Evolutionary conservation across 2,113 vertebrate species (phyloP).

Genomic region (Corydoras sp.): DNA sequence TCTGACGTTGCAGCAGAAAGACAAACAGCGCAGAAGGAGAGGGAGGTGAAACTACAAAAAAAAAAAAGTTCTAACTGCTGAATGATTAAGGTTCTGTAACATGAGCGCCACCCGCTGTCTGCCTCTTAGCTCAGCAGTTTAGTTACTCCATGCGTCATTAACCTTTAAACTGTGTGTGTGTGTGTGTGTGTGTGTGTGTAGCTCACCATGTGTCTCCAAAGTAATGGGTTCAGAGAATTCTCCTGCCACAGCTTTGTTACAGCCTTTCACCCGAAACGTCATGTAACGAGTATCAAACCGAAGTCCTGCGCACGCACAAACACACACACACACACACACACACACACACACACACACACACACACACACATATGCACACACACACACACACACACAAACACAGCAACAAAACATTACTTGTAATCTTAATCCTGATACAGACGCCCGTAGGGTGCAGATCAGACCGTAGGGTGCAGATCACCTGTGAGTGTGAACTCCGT

Average conservation of each 20-base stretch:
- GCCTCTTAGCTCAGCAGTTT: background rate
- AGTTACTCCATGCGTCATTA: conserved; percentile 22
- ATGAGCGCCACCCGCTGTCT: no score
- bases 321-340: background rate
- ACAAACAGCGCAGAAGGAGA: no score
- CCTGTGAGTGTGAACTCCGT: conserved; percentile 77
- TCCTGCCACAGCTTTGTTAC: conserved; percentile 92
- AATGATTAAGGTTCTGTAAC: no score
- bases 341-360: background rate
- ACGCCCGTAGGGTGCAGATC: no score
- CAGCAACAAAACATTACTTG: no score
- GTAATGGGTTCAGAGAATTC: conserved; percentile 88
- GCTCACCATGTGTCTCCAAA: conserved; percentile 83
- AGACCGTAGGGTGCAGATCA: conserved; percentile 34
- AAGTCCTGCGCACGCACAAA: conserved; percentile 56
- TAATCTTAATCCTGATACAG: no score
- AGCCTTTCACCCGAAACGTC: conserved; percentile 87
- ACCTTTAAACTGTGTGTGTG: conserved; percentile 11
- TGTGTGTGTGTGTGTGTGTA: conserved; percentile 5
- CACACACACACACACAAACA: background rate
- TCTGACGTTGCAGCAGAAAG: no score
- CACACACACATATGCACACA: background rate
- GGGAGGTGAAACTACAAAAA: no score
- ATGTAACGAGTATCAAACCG: conserved; percentile 90
- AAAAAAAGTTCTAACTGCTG: no score